Evolutionary conservation across 37 sponge, comb jelly and placozoan species (phyloP).

Genomic region (Ianthella basta): DNA sequence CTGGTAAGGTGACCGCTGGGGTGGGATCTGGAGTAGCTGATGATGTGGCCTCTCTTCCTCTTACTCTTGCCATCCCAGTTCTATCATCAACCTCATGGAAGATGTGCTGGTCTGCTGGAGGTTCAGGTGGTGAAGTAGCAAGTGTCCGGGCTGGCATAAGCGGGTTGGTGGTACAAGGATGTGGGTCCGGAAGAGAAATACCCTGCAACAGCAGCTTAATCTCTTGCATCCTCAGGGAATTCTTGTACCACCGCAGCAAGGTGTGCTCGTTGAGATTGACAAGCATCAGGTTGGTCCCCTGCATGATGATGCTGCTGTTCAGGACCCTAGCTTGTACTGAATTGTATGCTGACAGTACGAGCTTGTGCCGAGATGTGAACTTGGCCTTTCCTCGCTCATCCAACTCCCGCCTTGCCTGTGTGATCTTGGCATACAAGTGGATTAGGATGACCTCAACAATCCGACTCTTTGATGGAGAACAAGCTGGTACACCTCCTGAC

Average conservation of each 20-base stretch:
- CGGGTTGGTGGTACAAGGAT: neutral
- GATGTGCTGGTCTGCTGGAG: constrained; percentile 19
- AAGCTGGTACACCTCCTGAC: constrained; percentile 2
- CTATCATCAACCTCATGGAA: constrained; percentile 25
- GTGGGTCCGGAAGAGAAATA: constrained; percentile 8
- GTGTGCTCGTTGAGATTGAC: constrained; percentile 1
- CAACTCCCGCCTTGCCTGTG: constrained; percentile 21
- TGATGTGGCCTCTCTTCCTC: neutral
- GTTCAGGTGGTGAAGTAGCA: constrained; percentile 27
- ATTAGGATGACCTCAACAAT: constrained; percentile 1
- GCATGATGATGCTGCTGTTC: neutral
- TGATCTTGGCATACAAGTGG: constrained; percentile 21
- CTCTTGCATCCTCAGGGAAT: constrained; percentile 2
- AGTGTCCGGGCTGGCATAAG: constrained; percentile 6
- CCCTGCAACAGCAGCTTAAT: constrained; percentile 3
- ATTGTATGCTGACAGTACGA: constrained; percentile 16
- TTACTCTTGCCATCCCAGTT: constrained; percentile 20
- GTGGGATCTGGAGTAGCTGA: too few relatives aligned
- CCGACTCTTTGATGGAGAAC: neutral
- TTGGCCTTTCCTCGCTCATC: constrained; percentile 24
- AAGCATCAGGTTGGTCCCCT: constrained; percentile 17
- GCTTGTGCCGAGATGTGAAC: constrained; percentile 6
- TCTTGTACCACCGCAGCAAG: constrained; percentile 10
- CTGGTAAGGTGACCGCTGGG: too few relatives aligned
- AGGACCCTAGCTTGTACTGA: constrained; percentile 16